Percentiles rank a stretch among this genome's conserved stretches.
These are phyloP conservation scores for Centropristis striata DNA, from an alignment of 2,113 vertebrate species.

Conservation along the genomic window DNA sequence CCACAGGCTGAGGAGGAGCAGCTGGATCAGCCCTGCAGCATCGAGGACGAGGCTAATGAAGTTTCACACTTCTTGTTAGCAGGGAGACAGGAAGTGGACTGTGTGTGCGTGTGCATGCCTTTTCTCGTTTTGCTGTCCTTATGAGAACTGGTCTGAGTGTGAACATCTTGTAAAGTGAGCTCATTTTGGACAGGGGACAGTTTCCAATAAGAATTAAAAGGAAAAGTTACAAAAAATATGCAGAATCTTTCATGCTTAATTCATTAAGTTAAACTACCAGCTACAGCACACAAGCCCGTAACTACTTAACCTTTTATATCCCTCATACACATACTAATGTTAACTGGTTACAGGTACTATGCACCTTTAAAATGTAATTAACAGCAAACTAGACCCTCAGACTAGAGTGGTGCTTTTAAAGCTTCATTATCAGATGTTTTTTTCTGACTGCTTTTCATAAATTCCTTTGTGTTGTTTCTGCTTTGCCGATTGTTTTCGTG, in stretches of 20 bases:
- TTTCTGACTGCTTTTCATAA: no score
- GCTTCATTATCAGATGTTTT: no score
- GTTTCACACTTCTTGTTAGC: constrained; percentile 61
- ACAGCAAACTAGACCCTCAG: no score
- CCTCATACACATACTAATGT: no score
- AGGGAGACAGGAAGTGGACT: constrained; percentile 62
- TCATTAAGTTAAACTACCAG: neutral
- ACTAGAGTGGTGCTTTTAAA: no score
- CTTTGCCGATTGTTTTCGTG: no score
- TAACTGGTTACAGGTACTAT: no score
- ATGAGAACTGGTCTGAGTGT: constrained; percentile 10
- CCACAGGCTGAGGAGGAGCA: constrained; percentile 51
- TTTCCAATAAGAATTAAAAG: constrained; percentile 6
- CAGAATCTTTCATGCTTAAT: neutral
- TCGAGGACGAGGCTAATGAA: constrained; percentile 64
- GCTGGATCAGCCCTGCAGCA: constrained; percentile 47
- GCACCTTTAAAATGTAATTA: no score
- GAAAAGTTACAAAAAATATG: neutral
- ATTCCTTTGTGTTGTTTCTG: no score
- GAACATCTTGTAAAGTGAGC: neutral
- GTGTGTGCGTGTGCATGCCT: constrained; percentile 19
- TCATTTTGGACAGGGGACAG: neutral
- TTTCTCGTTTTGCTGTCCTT: constrained; percentile 22
- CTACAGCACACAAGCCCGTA: no score
- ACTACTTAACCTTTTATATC: no score